A percentile compares a stretch with the other conserved stretches of the same genome.
phyloP scores from a whole-genome alignment of 2,888 invertebrate species.

The Spilosoma lubricipeda region DNA sequence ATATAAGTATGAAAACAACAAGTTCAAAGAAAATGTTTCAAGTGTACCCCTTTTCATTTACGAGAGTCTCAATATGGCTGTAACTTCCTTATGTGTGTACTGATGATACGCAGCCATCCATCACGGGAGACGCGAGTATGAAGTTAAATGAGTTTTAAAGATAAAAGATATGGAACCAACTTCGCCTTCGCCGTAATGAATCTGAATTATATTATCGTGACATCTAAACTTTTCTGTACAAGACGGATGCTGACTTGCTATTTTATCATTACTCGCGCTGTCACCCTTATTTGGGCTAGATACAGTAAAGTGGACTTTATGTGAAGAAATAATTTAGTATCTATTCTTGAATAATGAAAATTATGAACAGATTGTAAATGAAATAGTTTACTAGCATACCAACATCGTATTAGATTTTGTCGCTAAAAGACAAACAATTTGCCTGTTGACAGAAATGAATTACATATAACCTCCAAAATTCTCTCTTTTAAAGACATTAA shows the following conservation, averaged over 20 bases:
- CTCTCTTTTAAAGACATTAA: not conserved
- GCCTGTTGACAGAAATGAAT: not conserved
- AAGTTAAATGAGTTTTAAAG: slow-evolving; percentile 3
- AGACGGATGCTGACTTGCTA: not conserved
- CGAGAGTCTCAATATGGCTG: not conserved
- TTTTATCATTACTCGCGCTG: not conserved
- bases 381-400: no score
- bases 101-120: not conserved
- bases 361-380: no score
- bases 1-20: not conserved
- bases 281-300: not conserved
- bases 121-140: not conserved
- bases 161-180: not conserved
- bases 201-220: not conserved
- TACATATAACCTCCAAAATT: not conserved
- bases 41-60: not conserved
- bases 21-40: not conserved
- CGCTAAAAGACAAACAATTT: not conserved
- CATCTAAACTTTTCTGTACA: not conserved
- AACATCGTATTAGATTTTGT: no score
- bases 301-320: not conserved
- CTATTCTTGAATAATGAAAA: no score
- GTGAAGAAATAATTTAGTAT: no score
- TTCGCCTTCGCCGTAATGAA: not conserved
- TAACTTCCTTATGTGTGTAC: not conserved